Evolutionary conservation across 2,113 vertebrate species (phyloP), one percentile per base, ranked within the genome.

Genomic region (Myocastor coypus): DNA sequence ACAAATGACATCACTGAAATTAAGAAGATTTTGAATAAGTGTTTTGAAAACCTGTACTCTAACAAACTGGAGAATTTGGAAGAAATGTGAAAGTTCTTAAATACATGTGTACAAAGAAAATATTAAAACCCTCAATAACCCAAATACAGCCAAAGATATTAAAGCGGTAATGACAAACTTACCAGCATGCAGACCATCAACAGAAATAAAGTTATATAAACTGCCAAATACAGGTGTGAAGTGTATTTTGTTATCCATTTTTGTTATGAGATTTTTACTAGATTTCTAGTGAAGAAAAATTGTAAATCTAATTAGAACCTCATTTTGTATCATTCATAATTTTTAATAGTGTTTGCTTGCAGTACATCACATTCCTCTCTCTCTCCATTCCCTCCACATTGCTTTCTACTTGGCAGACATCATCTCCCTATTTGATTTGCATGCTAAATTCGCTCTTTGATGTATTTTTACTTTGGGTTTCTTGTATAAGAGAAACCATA

Each of bases 241-340:
- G 0, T 42, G 3, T 14, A 26, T 57, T 87, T 91, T 87, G 52
- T 88, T 73, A 66, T 8, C 14, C n/a, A 3, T 87, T 83, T 93
- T 42, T 37, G 5, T 63, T 71, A 83, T 80, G 89, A 83, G 50
- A 81, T 94, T 89, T 89, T 93, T 61, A 52, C 26, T 68, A 83
- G 63, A 16, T 77, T 82, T 93, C 73, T 82, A 37, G 46, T 22
- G 61, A 93, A 37, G 63, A 91, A 57, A 83, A 77, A 59, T 63
- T 40, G 2, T 82, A 86, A 94, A 30, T 59, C 55, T 50, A 80
- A 73, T 37, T 20, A 96, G 40, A 71, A 92, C 46, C 26, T 42
- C 17, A 81, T 16, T 91, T 85, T 61, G 13, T 3, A 84, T 22
- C 34, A 40, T 52, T 37, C 90, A 32, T 19, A 83, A 14, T 89